phyloP scores from a whole-genome alignment of 2,797 vertebrate species.

The Pygocentrus nattereri region DNA sequence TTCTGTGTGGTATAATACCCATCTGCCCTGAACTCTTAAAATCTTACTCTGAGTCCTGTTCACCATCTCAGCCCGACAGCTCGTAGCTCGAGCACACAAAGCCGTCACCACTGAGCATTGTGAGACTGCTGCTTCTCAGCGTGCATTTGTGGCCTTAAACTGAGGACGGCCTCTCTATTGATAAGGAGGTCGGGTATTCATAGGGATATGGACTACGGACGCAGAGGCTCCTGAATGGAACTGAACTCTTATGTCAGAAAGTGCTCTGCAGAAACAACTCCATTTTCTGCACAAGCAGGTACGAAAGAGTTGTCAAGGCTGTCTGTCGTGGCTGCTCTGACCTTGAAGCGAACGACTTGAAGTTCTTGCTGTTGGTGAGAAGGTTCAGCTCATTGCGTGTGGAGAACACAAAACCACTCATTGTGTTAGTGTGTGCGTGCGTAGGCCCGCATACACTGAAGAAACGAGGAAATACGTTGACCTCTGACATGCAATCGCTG shows the following conservation, averaged over 20 bases:
- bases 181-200: conserved; percentile 73
- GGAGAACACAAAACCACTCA: not conserved
- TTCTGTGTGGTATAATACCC: not conserved
- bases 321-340: conserved; percentile 20
- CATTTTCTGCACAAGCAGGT: conserved; percentile 31
- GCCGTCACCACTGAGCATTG: conserved; percentile 5
- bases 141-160: conserved; percentile 63
- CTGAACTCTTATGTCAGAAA: conserved; percentile 67
- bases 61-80: conserved; percentile 29
- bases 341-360: conserved; percentile 67
- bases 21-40: conserved; percentile 14
- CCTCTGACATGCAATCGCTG: not conserved
- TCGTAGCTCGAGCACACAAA: conserved; percentile 6
- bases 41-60: conserved; percentile 24
- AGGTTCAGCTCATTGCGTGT: not conserved
- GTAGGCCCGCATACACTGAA: not conserved
- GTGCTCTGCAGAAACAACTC: conserved; percentile 67
- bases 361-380: conserved; percentile 75
- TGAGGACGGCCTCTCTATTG: conserved; percentile 66
- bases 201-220: conserved; percentile 57
- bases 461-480: not conserved
- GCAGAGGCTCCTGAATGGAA: conserved; percentile 71
- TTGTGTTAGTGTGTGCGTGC: conserved; percentile 38
- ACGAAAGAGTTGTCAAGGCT: conserved; percentile 14
- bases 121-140: conserved; percentile 55